Base-by-base conservation (phyloP, 2,888 invertebrate genomes). In the Morpho deidamia region DNA sequence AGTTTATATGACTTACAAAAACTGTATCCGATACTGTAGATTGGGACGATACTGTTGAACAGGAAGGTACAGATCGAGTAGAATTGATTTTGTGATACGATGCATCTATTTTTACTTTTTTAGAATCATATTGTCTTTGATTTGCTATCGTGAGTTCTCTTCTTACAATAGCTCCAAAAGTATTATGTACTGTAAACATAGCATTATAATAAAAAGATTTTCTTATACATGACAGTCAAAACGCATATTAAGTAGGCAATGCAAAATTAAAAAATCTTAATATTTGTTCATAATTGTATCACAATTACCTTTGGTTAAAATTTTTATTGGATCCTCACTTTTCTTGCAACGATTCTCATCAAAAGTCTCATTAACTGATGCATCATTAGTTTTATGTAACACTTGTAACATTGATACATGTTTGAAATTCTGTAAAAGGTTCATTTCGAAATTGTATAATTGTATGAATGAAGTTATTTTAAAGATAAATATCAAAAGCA, bases 391-490 rank as follows among this genome's bases (percentile, higher is more conserved):
- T 76, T 86, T 89, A 68, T 88, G 88, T 37, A 88, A 68, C 10
- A 89, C 82, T 85, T 88, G 83, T 51, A 89, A 63, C 39, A 86
- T 55, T 8, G 86, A 84, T 5, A 89, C 76, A 55, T 87, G 76
- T 50, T 68, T 76, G 52, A 68, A 87, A 61, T 68, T 72, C 88
- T 89, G 67, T 43, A 80, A 55, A 42, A 14, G 23, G 23, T 23
- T 23, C 23, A 23, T 23, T 23, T 3, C 4, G 23, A 23, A 23
- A 23, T 23, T 23, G 5, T 23, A 23, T 5, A 23, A 23, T 23
- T 23, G 23, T 23, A 23, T 23, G 23, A 23, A 23, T 23, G 23
- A 23, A 23, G 23, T 23, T 14, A 14, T 14, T 14, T 14, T 14
- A 14, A 14, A n/a, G n/a, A n/a, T n/a, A n/a, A n/a, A n/a, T n/a